A percentile compares a stretch with the other conserved stretches of the same genome.
These are phyloP conservation scores for Rhopalosiphum nymphaeae DNA, from an alignment of 2,888 invertebrate species.

Conservation along the genomic window DNA sequence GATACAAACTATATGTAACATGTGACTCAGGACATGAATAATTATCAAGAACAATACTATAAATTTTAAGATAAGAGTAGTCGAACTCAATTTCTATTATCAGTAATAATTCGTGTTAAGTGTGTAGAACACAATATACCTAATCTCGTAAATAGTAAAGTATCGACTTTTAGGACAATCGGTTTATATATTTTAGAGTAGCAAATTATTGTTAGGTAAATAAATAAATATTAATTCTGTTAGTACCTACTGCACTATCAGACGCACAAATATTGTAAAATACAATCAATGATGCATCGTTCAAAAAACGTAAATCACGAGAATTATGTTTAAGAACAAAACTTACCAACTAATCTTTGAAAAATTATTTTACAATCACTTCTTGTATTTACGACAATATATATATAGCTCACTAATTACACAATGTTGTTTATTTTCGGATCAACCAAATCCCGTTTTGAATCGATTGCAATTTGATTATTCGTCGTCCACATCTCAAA, in stretches of 20 bases:
- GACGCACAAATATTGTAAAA: background rate
- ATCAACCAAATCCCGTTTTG: background rate
- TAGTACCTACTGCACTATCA: background rate
- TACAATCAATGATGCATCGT: background rate
- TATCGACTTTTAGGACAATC: background rate
- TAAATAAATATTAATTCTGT: background rate
- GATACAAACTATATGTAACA: background rate
- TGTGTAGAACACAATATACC: background rate
- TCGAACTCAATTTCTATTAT: background rate
- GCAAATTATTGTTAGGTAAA: background rate
- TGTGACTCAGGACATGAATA: background rate
- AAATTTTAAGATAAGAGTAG: background rate
- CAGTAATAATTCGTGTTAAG: background rate
- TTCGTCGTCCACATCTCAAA: background rate
- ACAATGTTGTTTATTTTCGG: background rate
- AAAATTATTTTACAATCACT: background rate
- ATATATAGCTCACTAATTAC: background rate
- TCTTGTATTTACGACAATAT: background rate
- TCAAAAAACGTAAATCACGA: background rate
- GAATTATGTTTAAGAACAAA: background rate
- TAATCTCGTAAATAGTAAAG: background rate
- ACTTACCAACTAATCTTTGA: too few species aligned
- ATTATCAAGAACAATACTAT: background rate
- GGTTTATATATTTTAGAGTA: background rate
- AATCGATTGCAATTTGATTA: background rate